Conservation (phyloP, 2,888 invertebrate genomes). For the Spodoptera littoralis region DNA sequence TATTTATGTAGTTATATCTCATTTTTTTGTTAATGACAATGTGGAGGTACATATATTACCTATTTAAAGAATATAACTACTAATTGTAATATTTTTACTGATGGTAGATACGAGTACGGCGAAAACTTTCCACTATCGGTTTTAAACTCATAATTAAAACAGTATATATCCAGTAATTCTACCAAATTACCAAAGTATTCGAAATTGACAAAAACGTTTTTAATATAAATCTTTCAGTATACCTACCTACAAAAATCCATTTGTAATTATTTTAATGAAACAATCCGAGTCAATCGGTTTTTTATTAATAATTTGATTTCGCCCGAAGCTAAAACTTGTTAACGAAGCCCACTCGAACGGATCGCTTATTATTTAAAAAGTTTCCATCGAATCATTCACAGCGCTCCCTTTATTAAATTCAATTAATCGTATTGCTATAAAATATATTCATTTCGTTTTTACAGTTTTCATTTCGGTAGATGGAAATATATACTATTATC, state of each 20-base stretch:
- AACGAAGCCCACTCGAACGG: slow-evolving; percentile 36
- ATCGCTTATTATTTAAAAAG: slow-evolving; percentile 44
- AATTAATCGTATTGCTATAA: too few species aligned
- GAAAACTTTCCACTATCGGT: too few species aligned
- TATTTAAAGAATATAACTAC: too few species aligned
- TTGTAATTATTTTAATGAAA: slow-evolving; percentile 37
- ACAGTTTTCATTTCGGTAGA: neutral
- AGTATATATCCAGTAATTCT: too few species aligned
- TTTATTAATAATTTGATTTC: slow-evolving; percentile 45
- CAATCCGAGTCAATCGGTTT: slow-evolving; percentile 28
- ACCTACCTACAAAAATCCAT: slow-evolving; percentile 10
- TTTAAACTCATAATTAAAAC: too few species aligned
- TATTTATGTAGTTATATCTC: too few species aligned
- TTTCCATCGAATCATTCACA: slow-evolving; percentile 30
- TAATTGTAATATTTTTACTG: too few species aligned
- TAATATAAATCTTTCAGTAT: neutral
- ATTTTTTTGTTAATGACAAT: too few species aligned
- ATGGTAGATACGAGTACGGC: too few species aligned
- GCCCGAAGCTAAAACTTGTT: slow-evolving; percentile 44
- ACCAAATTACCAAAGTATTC: neutral
- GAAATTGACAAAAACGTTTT: slow-evolving; percentile 1
- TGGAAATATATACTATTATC: too few species aligned
- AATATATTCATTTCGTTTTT: slow-evolving; percentile 27
- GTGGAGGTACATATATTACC: too few species aligned
- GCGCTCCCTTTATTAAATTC: neutral